Evolutionary conservation across 2,888 invertebrate genomes (phyloP).

Genomic region (Thelaira solivaga): DNA sequence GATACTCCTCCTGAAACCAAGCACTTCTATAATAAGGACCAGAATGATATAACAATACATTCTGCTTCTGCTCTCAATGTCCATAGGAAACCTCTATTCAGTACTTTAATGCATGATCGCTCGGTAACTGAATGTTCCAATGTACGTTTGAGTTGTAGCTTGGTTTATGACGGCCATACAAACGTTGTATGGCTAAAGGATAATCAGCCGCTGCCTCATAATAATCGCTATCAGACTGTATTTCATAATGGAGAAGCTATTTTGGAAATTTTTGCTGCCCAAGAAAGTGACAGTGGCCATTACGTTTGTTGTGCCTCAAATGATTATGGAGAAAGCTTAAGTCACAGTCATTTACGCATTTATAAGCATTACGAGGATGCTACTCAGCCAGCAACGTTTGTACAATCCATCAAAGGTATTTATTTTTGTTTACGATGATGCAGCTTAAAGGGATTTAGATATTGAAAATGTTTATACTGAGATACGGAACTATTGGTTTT

Average conservation of each 20-base stretch:
- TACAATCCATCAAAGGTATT: conserved; percentile 85
- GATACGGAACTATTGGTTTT: background rate
- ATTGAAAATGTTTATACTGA: background rate
- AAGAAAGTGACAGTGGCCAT: conserved; percentile 85
- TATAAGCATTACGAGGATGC: conserved; percentile 85
- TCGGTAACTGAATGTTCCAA: conserved; percentile 86
- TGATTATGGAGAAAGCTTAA: conserved; percentile 83
- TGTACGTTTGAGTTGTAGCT: conserved; percentile 86
- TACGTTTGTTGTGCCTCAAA: conserved; percentile 89
- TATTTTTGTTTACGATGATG: background rate
- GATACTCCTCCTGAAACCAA: background rate
- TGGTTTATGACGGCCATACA: conserved; percentile 82
- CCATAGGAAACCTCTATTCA: conserved; percentile 82
- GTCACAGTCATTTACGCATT: conserved; percentile 85
- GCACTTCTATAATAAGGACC: too few relatives aligned
- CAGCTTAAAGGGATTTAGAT: background rate
- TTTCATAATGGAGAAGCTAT: conserved; percentile 83
- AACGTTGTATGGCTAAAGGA: conserved; percentile 87
- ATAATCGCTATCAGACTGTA: conserved; percentile 80
- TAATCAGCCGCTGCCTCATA: conserved; percentile 79
- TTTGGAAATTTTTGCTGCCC: conserved; percentile 84
- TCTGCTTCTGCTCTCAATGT: background rate
- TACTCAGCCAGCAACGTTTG: conserved; percentile 85
- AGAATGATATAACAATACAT: conserved; percentile 6
- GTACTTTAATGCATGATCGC: conserved; percentile 85